phyloP scores from a whole-genome alignment of 2,113 vertebrate genomes.

The Perca flavescens region DNA sequence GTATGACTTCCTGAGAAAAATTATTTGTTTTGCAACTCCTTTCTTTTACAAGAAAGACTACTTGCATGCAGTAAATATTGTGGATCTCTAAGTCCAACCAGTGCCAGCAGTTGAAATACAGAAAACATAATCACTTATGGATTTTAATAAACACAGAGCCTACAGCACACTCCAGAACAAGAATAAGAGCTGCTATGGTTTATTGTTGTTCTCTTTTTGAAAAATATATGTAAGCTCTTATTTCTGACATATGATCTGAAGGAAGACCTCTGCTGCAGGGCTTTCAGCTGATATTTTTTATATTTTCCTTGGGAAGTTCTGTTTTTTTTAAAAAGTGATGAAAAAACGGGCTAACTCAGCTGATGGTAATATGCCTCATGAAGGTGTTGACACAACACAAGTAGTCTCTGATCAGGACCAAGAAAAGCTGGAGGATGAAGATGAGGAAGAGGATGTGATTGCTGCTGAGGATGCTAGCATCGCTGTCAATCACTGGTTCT shows the following conservation, averaged over 20 bases:
- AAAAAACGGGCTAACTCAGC: too few relatives aligned
- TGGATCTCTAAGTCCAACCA: background rate
- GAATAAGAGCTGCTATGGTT: background rate
- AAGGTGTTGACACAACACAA: too few relatives aligned
- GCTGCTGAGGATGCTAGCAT: too few relatives aligned
- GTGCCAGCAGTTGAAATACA: background rate
- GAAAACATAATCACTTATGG: constrained; percentile 11
- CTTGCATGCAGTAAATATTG: background rate
- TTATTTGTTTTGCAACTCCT: background rate
- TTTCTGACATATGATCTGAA: background rate
- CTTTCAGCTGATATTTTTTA: background rate
- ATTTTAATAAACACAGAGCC: constrained; percentile 28
- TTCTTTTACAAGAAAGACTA: background rate
- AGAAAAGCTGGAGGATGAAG: too few relatives aligned
- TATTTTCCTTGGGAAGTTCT: background rate
- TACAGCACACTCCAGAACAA: background rate
- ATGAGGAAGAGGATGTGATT: too few relatives aligned
- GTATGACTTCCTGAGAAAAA: background rate
- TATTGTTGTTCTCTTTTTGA: background rate
- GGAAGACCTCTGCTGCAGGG: background rate
- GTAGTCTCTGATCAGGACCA: too few relatives aligned
- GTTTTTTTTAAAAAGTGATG: background rate
- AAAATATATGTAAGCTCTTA: background rate
- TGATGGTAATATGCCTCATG: too few relatives aligned
- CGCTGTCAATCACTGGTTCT: too few relatives aligned